Base-by-base conservation (phyloP, 2,113 vertebrate species). In the Neotoma lepida region DNA sequence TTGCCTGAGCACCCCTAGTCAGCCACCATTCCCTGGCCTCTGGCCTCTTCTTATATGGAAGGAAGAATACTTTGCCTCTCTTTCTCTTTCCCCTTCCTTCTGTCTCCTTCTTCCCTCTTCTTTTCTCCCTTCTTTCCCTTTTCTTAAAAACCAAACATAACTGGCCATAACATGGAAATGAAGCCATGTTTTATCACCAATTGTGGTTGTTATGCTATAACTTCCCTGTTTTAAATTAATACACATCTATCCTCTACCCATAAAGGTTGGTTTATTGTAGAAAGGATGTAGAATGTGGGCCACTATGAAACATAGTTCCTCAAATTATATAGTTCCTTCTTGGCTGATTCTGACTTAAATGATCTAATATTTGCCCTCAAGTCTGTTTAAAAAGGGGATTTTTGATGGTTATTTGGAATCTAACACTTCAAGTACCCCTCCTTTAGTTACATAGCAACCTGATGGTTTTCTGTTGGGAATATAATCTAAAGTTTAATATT, bases 131-230 rank as follows among this genome's bases (percentile, higher is more conserved):
- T 26, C 7, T 46, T 44, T 33, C 61, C 30, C n/a, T 64, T 46
- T 58, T 35, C 17, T 77, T 93, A 86, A 81, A 76, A 94, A 44
- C 30, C 24, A 68, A 17, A 39, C 12, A 77, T 81, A 96, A 78
- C 39, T 82, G 51, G 15, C 49, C 54, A 17, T 80, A 71, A 88
- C 63, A 81, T 61, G 33, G 90, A 78, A 74, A 66, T 64, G 24
- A 84, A n/a, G n/a, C n/a, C n/a, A n/a, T n/a, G n/a, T n/a, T n/a
- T n/a, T 35, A 78, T 35, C 51, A 54, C 6, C 20, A n/a, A 2
- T 26, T 82, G 6, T 58, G 46, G 17, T 86, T 95, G 73, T 92
- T 61, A 77, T 73, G 71, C 35, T 70, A 66, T 35, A 89, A 44
- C 10, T 81, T 86, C 35, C 4, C 46, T 87, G 14, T 85, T 84